Conservation (phyloP, 2,797 vertebrate species). For the Hemibagrus guttatus region DNA sequence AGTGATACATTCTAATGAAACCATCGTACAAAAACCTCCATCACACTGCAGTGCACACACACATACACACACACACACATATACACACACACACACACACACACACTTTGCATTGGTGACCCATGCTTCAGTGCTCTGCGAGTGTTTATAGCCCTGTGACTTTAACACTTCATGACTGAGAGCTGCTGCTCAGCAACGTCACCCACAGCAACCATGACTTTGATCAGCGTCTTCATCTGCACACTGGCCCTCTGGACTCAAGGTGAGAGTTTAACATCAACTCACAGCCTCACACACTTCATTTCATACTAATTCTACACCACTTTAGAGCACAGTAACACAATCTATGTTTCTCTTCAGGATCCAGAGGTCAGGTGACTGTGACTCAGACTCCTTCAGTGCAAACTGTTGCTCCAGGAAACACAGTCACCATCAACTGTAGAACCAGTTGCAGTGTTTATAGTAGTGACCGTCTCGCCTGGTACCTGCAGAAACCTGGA, state of each 20-base stretch:
- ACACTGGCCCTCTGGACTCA: conserved; percentile 16
- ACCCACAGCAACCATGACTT: not conserved
- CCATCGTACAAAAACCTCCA: conserved; percentile 1
- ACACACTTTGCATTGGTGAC: not conserved
- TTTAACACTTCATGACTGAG: not conserved
- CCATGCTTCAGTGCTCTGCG: not conserved
- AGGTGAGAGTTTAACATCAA: not conserved
- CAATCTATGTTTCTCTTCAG: not conserved
- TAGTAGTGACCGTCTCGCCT: too few relatives aligned
- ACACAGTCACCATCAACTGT: too few relatives aligned
- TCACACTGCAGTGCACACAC: not conserved
- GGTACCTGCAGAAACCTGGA: too few relatives aligned
- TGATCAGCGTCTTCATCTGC: conserved; percentile 10
- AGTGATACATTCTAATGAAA: not conserved
- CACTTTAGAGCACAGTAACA: not conserved
- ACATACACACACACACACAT: not conserved
- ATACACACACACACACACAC: not conserved
- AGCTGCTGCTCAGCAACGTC: not conserved
- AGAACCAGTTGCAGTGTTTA: too few relatives aligned
- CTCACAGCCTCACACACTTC: not conserved
- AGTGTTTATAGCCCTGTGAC: not conserved
- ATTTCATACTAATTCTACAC: too few relatives aligned
- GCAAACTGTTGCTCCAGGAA: conserved; percentile 6
- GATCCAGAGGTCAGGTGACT: conserved; percentile 4
- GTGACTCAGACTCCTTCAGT: conserved; percentile 21